Evolutionary conservation across 2,113 vertebrate genomes (phyloP), one percentile per base, ranked within the genome.

Genomic region (Panthera tigris): DNA sequence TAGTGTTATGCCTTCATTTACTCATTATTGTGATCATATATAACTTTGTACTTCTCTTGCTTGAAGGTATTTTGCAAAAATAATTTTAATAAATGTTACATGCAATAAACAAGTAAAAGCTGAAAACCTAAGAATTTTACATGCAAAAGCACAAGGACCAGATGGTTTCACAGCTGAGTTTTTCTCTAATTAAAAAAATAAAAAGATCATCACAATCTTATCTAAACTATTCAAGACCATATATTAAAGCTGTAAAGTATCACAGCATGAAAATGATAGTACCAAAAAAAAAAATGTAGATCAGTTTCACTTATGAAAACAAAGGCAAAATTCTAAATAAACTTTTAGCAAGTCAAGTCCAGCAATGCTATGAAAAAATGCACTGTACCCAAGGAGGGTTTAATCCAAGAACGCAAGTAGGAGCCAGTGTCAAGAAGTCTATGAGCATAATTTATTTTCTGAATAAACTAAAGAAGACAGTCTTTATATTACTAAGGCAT

Each of bases 101-200:
- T 52, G 55, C 68, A 63, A 76, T 50, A 52, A 71, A 41, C 21
- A 90, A 95, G 86, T 39, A 94, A 83, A 89, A 95, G 23, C 68
- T 79, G 45, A 94, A 91, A 88, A 84, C 78, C 65, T 66, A 93
- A 95, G 87, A 95, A 29, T 91, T 73, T 68, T 88, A 91, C 14
- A 45, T 74, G 63, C 45, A 79, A 66, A 95, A 95, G 76, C 76
- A 93, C 74, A 87, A 91, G 39, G 33, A 66, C 61, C 86, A 94
- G 90, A 88, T 94, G 91, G 82, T 61, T 80, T 91, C 45, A 94
- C 25, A 91, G 68, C 87, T 95, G 87, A 97, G 16, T 84, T 80
- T 97, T 90, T 96, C 86, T 93, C 66, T 81, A 92, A 93, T 63
- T 95, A 96, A 96, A 95, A 95, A 85, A 66, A 74, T 87, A 25